Conservation (phyloP, 2,113 vertebrate species). For the Piaya cayana region DNA sequence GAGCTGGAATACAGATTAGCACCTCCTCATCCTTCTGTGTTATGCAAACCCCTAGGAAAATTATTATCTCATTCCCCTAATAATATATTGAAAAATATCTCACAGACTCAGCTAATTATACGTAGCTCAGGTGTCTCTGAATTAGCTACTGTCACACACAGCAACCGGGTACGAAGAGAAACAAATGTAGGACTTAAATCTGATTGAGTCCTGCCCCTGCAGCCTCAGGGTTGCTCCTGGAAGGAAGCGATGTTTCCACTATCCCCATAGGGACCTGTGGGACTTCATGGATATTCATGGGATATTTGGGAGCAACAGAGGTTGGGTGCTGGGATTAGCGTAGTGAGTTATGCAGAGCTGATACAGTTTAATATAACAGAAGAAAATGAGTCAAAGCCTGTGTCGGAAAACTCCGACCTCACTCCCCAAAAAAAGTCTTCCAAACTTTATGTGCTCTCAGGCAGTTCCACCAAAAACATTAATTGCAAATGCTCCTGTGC, state of each 20-base stretch:
- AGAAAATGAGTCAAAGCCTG: neutral
- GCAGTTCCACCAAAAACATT: neutral
- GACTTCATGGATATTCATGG: neutral
- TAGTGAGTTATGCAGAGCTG: neutral
- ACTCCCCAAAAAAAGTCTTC: constrained; percentile 5
- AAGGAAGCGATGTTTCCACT: neutral
- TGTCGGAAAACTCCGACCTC: neutral
- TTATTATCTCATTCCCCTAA: constrained; percentile 5
- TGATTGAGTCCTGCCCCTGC: neutral
- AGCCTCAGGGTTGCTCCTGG: neutral
- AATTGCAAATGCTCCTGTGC: constrained; percentile 5
- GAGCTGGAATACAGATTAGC: neutral
- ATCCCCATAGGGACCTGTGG: neutral
- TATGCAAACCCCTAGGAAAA: constrained; percentile 2
- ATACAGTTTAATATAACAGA: neutral
- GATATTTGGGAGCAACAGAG: neutral
- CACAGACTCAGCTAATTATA: constrained; percentile 1
- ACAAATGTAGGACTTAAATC: neutral
- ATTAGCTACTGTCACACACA: neutral
- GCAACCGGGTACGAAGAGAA: neutral
- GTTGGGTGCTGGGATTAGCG: neutral
- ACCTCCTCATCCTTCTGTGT: neutral
- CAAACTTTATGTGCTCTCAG: neutral
- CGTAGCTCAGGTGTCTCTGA: neutral
- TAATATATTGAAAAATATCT: constrained; percentile 23